Percentiles rank a stretch among this genome's conserved stretches.
phyloP scores from a whole-genome alignment of 2,888 invertebrate genomes.

The Drosophila limbata region DNA sequence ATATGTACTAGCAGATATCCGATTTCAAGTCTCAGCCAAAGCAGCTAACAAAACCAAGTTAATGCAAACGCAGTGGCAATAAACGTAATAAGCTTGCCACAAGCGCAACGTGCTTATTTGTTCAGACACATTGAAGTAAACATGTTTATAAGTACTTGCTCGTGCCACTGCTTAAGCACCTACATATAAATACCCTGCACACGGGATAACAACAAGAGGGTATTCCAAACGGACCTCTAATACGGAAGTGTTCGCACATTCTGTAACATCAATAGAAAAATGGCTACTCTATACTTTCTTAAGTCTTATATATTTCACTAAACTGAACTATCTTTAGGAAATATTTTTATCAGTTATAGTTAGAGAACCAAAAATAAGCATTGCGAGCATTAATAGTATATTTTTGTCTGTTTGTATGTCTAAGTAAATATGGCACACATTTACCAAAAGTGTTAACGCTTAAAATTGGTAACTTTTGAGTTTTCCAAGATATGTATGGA shows the following conservation, averaged over 20 bases:
- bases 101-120: slow-evolving; percentile 30
- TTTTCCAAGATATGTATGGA: too few relatives aligned
- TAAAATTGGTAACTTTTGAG: too few relatives aligned
- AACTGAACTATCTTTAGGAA: background rate
- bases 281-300: background rate
- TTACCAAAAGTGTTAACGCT: too few relatives aligned
- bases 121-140: slow-evolving; percentile 28
- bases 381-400: too few relatives aligned
- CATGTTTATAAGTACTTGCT: slow-evolving; percentile 4
- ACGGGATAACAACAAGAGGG: background rate
- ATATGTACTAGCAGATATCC: slow-evolving; percentile 35
- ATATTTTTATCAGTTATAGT: too few relatives aligned
- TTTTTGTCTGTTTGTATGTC: too few relatives aligned
- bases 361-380: too few relatives aligned
- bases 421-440: too few relatives aligned
- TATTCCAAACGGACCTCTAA: background rate
- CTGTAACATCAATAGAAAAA: too few relatives aligned
- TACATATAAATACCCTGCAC: slow-evolving; percentile 6
- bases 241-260: background rate
- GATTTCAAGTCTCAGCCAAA: slow-evolving; percentile 50
- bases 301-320: background rate
- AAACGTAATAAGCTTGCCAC: slow-evolving; percentile 56
- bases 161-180: slow-evolving; percentile 11
- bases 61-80: slow-evolving; percentile 49
- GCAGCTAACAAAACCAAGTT: slow-evolving; percentile 38